phyloP scores from a whole-genome alignment of 2,113 vertebrate species.

The Piaya cayana region DNA sequence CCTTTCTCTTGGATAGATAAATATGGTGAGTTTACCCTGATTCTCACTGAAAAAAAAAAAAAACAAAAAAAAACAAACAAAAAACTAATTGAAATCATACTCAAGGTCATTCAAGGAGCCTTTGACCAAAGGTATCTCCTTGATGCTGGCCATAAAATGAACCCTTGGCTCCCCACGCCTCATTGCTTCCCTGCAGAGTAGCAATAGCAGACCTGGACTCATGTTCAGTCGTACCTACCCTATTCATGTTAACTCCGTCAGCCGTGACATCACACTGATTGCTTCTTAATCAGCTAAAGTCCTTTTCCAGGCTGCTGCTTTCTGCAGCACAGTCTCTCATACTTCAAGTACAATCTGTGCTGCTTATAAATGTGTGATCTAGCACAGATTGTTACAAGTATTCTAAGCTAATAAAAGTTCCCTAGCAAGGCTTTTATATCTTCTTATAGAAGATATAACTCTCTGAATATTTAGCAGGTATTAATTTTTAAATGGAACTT shows the following conservation, averaged over 20 bases:
- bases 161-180: neutral
- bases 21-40: neutral
- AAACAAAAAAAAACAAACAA: neutral
- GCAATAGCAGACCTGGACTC: neutral
- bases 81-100: neutral
- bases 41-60: neutral
- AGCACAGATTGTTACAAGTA: neutral
- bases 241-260: neutral
- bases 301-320: neutral
- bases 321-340: neutral
- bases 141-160: neutral
- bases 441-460: neutral
- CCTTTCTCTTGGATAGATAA: neutral
- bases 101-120: neutral
- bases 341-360: neutral
- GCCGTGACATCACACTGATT: neutral
- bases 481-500: neutral
- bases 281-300: neutral
- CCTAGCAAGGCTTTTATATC: neutral
- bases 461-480: neutral
- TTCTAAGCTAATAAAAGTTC: neutral
- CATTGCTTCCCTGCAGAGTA: neutral
- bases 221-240: neutral
- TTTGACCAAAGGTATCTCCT: fast-evolving
- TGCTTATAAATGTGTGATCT: neutral